Base-by-base conservation (phyloP, 2,113 vertebrate genomes). In the Lipophrys pholis region DNA sequence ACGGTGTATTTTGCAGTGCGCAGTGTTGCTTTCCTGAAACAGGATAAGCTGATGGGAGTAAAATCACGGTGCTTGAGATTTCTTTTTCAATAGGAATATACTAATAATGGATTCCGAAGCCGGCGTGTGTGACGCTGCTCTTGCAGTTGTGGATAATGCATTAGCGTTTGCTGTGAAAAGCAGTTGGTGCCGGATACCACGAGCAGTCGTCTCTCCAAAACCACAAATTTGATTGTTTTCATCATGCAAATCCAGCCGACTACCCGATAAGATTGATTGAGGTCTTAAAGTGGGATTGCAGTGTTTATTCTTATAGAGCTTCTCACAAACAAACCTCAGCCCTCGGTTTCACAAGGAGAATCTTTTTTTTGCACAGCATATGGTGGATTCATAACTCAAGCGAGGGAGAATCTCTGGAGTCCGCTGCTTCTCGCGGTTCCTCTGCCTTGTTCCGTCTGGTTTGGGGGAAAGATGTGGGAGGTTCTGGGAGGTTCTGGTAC, bases 401-500 rank as follows among this genome's bases (percentile, higher is more conserved):
- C 65, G 68, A 81, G 77, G 63, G 74, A 84, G 78, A 80, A 85
- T 87, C 79, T 87, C 68, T 67, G 56, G 88, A 76, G 87, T 86
- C 82, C 75, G 79, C 78, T 65, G 76, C 80, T 82, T 84, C 78
- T 73, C 88, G 88, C 51, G 89, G 86, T 92, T 84, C 50, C 78
- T 80, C 76, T 72, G 88, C 77, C 73, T 87, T 86, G 69, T 90
- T 93, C 91, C 86, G 88, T 89, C 88, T 89, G 90, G 80, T 88
- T 91, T 86, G 76, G 66, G 67, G 74, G 78, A 4, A 68, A 75
- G 69, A 82, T 73, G 89, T 77, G 82, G 87, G 84, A 88, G 89
- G n/a, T n/a, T n/a, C n/a, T n/a, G n/a, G n/a, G n/a, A n/a, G 88
- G 80, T 90, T 30, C 89, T 74, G 82, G 87, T 83, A 87, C 84